phyloP scores from a whole-genome alignment of 2,797 vertebrate species.

The Onychomys leucogaster region DNA sequence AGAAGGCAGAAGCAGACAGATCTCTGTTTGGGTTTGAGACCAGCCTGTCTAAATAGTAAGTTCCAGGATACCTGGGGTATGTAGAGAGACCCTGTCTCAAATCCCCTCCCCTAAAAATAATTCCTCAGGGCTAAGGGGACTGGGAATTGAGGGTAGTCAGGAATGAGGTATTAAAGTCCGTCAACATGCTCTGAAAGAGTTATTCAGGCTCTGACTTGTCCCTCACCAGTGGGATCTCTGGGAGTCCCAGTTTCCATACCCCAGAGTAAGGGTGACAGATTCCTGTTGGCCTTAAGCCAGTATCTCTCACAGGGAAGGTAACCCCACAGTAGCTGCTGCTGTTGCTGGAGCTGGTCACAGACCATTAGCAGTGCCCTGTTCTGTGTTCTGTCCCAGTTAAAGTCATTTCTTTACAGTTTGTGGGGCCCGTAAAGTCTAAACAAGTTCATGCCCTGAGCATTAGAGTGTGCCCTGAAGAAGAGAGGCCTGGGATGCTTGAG shows the following conservation, averaged over 20 bases:
- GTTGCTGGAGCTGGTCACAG: fast-evolving
- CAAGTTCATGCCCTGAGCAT: neutral
- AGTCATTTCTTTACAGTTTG: slow-evolving; percentile 67
- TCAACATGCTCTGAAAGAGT: neutral
- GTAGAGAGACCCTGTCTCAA: neutral
- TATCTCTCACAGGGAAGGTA: neutral
- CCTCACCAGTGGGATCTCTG: neutral
- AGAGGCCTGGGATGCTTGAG: slow-evolving; percentile 70
- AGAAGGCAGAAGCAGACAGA: neutral
- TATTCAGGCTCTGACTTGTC: neutral
- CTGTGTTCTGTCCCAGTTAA: slow-evolving; percentile 17
- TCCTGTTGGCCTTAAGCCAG: neutral
- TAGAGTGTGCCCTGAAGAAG: slow-evolving; percentile 62
- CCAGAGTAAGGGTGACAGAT: neutral
- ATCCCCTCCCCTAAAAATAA: neutral
- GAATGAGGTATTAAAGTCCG: neutral
- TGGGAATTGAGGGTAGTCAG: too few relatives aligned
- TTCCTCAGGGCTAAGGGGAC: neutral
- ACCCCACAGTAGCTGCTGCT: neutral
- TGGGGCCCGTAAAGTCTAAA: neutral
- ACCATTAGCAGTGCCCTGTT: neutral
- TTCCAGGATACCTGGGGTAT: too few relatives aligned
- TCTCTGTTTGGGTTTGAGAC: neutral
- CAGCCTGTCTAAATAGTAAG: neutral
- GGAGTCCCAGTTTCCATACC: neutral